Evolutionary conservation across 1,140 invertebrate species (phyloP).

Genomic region (Drosophila ogumai): DNA sequence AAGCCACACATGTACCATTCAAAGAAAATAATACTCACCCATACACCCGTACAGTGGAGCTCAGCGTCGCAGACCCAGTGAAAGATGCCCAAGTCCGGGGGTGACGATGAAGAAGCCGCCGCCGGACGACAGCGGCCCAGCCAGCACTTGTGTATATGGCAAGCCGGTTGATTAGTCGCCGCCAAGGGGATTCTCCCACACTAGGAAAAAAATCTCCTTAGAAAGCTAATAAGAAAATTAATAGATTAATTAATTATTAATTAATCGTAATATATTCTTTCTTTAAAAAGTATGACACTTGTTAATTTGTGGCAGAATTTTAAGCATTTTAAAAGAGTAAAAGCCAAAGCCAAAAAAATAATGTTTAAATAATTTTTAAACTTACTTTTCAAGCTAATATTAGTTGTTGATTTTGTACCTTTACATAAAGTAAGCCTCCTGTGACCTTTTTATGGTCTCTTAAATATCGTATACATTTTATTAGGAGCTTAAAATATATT

Average conservation of each 20-base stretch:
- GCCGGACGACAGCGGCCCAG: conserved; percentile 18
- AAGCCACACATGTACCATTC: conserved; percentile 14
- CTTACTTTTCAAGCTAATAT: background rate
- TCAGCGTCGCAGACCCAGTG: background rate
- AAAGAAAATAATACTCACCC: conserved; percentile 7
- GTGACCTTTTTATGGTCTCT: too few species aligned
- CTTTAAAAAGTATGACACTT: too few species aligned
- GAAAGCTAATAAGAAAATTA: background rate
- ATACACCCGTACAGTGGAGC: conserved; percentile 33
- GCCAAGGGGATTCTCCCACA: conserved; percentile 54
- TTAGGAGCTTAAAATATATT: too few species aligned
- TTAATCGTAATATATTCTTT: background rate
- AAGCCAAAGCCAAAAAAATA: background rate
- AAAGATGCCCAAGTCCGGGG: conserved; percentile 35
- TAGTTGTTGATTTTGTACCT: too few species aligned
- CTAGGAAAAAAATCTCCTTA: background rate
- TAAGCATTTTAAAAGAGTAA: background rate
- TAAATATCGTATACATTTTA: too few species aligned
- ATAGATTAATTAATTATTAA: background rate
- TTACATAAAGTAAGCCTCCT: too few species aligned
- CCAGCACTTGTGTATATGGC: conserved; percentile 39
- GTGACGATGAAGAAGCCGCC: conserved; percentile 25
- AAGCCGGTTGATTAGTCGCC: conserved; percentile 73
- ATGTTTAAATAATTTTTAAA: background rate
- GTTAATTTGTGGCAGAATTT: background rate